A percentile compares a stretch with the other conserved stretches of the same genome.
phyloP scores from a whole-genome alignment of 2,888 invertebrate genomes.

The Zygaena filipendulae region DNA sequence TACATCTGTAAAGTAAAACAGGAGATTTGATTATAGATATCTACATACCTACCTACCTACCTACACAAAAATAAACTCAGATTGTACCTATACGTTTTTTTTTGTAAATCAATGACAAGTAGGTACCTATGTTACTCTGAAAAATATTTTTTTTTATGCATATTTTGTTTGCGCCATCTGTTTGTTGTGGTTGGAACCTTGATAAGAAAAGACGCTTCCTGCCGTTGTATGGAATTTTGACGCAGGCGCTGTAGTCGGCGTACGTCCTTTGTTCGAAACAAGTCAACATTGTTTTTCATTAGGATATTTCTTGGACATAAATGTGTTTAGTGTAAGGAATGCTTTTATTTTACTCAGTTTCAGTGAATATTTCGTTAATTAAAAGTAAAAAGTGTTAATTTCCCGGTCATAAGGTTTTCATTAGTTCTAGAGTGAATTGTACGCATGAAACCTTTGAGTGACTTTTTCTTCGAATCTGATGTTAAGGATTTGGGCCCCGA shows the following conservation, averaged over 20 bases:
- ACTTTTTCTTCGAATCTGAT: slow-evolving; percentile 76
- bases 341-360: slow-evolving; percentile 27
- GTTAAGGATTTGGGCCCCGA: slow-evolving; percentile 86
- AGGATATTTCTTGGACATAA: slow-evolving; percentile 26
- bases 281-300: slow-evolving; percentile 45
- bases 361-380: slow-evolving; percentile 25
- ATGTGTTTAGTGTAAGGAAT: slow-evolving; percentile 39
- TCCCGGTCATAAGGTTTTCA: slow-evolving; percentile 38
- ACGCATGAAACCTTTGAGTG: slow-evolving; percentile 77
- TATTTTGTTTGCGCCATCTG: no score
- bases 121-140: no score
- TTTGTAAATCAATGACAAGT: no score
- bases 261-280: slow-evolving; percentile 68
- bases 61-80: no score
- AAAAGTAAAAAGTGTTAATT: slow-evolving; percentile 33
- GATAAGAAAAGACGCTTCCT: slow-evolving; percentile 51
- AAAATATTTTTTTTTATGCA: no score
- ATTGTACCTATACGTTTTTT: no score
- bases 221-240: slow-evolving; percentile 44
- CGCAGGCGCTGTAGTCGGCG: slow-evolving; percentile 65
- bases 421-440: slow-evolving; percentile 55
- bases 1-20: no score
- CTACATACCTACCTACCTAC: no score
- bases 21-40: no score
- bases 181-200: no score